Evolutionary conservation across 2,888 invertebrate genomes (phyloP).

Genomic region (Ommatoiulus sabulosus): DNA sequence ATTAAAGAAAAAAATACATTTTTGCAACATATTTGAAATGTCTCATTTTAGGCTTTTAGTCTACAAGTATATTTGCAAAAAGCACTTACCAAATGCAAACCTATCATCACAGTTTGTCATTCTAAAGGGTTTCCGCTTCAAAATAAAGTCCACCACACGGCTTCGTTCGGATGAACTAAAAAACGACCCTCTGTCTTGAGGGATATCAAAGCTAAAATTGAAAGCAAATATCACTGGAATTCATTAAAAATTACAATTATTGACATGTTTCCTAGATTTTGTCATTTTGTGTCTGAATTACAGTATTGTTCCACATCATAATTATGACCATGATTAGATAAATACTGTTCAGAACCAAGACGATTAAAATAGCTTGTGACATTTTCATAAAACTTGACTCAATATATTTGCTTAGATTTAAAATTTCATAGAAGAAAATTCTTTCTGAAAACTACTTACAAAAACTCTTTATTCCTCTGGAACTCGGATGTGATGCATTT

Average conservation of each 20-base stretch:
- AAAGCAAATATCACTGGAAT: neutral
- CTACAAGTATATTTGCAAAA: constrained; percentile 52
- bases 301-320: no score
- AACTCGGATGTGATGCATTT: constrained; percentile 89
- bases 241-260: no score
- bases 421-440: no score
- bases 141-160: constrained; percentile 90
- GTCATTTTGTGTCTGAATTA: no score
- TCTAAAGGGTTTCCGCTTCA: constrained; percentile 87
- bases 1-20: constrained; percentile 73
- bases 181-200: constrained; percentile 78
- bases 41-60: neutral
- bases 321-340: no score
- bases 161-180: constrained; percentile 88
- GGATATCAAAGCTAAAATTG: constrained; percentile 79
- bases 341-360: no score
- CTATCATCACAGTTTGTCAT: constrained; percentile 60
- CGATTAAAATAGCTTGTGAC: no score
- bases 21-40: neutral
- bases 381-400: no score
- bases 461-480: constrained; percentile 89
- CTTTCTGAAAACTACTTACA: constrained; percentile 75
- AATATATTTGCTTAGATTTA: no score
- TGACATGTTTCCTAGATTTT: no score
- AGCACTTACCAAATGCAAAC: constrained; percentile 61